Conservation (phyloP, 2,113 vertebrate genomes). For the Vireo altiloquus region DNA sequence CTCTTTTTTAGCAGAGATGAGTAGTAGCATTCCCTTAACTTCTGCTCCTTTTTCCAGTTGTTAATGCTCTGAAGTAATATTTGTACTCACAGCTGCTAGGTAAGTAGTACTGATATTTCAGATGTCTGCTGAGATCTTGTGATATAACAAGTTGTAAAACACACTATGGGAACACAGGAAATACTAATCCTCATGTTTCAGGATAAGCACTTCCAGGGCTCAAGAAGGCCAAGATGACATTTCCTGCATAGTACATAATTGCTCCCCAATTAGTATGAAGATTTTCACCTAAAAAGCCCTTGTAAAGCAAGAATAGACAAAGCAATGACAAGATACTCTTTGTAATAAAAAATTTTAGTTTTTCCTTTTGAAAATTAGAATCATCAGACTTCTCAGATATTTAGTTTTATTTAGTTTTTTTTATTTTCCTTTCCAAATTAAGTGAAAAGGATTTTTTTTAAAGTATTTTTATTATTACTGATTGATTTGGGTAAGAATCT, state of each 20-base stretch:
- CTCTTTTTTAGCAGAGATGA: neutral
- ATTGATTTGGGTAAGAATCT: neutral
- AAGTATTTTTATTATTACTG: neutral
- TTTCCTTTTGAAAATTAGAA: neutral
- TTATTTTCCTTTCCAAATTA: neutral
- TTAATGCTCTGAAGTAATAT: neutral
- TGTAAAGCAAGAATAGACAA: neutral
- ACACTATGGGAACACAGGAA: conserved; percentile 15
- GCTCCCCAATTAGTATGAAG: neutral
- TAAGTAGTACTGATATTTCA: neutral
- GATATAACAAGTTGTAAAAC: neutral
- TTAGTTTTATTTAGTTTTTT: too few species aligned
- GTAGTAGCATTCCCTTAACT: neutral
- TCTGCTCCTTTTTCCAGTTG: neutral
- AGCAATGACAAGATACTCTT: neutral
- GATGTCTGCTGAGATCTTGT: neutral
- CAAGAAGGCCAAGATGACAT: neutral
- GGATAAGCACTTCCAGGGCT: conserved; percentile 34
- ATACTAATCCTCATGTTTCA: conserved; percentile 45
- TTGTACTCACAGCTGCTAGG: neutral
- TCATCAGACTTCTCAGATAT: neutral
- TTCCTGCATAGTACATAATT: neutral
- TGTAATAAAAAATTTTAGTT: neutral
- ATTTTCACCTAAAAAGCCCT: neutral
- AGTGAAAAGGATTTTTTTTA: neutral